Conservation (phyloP, 2,888 invertebrate species). For the Cataglyphis rosenhaueri region DNA sequence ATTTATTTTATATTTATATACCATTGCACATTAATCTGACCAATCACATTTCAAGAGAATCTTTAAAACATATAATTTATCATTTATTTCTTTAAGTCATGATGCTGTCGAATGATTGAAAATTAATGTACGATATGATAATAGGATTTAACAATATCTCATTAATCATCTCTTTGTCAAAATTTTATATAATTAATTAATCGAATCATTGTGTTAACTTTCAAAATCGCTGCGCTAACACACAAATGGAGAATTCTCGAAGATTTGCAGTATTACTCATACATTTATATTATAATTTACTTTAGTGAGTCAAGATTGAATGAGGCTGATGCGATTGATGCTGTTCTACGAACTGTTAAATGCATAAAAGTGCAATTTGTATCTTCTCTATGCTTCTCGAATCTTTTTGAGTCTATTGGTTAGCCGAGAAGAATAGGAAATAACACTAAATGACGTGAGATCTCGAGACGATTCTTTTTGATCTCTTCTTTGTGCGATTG, state of each 20-base stretch:
- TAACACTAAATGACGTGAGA: not conserved
- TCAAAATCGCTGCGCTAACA: not conserved
- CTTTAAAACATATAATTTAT: not conserved
- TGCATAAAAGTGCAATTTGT: not conserved
- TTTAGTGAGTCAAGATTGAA: not conserved
- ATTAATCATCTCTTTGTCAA: not conserved
- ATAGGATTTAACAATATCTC: not conserved
- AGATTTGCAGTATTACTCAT: not conserved
- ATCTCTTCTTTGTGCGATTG: not conserved
- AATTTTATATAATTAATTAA: not conserved
- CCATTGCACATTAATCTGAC: not conserved
- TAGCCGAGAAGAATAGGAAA: slow-evolving; percentile 1
- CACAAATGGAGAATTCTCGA: not conserved
- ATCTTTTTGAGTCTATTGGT: slow-evolving; percentile 9
- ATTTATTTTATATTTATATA: not conserved
- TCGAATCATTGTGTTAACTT: not conserved
- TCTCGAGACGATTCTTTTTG: not conserved
- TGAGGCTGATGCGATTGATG: not conserved
- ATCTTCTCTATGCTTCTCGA: not conserved
- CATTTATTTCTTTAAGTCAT: not conserved
- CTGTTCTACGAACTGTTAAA: not conserved
- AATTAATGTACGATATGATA: not conserved
- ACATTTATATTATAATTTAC: not conserved
- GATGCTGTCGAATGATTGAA: not conserved
- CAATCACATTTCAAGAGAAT: not conserved